A percentile compares a stretch with the other conserved stretches of the same genome.
Evolutionary conservation across 2,888 invertebrate genomes (phyloP).

Genomic region (Lobophora halterata): DNA sequence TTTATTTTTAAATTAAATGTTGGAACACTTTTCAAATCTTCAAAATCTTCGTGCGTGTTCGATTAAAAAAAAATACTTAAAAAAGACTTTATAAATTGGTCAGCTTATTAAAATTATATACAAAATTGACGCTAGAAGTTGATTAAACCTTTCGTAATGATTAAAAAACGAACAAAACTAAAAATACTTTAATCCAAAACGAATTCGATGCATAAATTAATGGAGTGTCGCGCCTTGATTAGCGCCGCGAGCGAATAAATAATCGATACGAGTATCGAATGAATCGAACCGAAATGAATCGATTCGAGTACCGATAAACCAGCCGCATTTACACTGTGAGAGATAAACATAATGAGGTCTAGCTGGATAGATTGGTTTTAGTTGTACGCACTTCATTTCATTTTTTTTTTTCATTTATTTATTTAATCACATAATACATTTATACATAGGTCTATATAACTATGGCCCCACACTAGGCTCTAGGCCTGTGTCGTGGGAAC

Average conservation of each 20-base stretch:
- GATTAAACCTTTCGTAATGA: conserved; percentile 17
- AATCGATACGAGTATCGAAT: conserved; percentile 53
- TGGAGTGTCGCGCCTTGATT: conserved; percentile 62
- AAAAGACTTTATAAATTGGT: conserved; percentile 1
- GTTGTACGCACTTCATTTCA: too few species aligned
- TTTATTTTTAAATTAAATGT: too few species aligned
- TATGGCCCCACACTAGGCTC: too few species aligned
- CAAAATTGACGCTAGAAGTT: conserved; percentile 10
- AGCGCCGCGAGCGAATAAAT: conserved; percentile 67
- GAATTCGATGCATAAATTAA: conserved; percentile 60
- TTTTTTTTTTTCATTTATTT: too few species aligned
- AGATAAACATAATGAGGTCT: conserved; percentile 19
- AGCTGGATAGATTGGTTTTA: conserved; percentile 9
- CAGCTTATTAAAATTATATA: conserved; percentile 6
- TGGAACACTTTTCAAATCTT: too few species aligned
- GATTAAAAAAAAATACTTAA: background rate
- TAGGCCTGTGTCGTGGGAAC: too few species aligned
- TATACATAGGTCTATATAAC: too few species aligned
- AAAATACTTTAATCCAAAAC: conserved; percentile 43
- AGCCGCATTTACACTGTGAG: conserved; percentile 20
- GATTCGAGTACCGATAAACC: conserved; percentile 21
- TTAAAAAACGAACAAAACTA: conserved; percentile 33
- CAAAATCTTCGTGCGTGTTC: conserved; percentile 3
- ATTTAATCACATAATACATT: too few species aligned
- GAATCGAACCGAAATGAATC: conserved; percentile 53